phyloP scores from a whole-genome alignment of 2,888 invertebrate genomes.

The Atrina japonica region DNA sequence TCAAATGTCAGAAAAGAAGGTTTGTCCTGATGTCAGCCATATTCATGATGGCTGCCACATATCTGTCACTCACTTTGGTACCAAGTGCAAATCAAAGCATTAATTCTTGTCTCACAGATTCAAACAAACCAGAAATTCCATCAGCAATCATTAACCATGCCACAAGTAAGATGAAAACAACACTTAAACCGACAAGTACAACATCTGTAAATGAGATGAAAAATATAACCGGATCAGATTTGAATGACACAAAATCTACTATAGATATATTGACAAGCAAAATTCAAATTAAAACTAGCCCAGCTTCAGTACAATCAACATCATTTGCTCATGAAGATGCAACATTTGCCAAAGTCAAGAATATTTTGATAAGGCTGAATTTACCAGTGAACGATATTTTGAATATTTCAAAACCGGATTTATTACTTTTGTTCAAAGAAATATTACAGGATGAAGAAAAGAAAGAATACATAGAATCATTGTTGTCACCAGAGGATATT shows the following conservation, averaged over 20 bases:
- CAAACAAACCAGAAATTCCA: neutral
- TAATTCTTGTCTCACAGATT: conserved; percentile 2
- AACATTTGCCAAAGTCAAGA: conserved; percentile 19
- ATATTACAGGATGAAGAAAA: conserved; percentile 21
- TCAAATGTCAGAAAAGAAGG: conserved; percentile 67
- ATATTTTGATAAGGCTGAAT: conserved; percentile 31
- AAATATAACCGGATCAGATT: neutral
- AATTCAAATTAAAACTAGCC: neutral
- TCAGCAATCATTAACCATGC: neutral
- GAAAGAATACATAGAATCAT: neutral
- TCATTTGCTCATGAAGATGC: conserved; percentile 8
- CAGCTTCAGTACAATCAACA: conserved; percentile 8
- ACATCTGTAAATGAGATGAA: neutral
- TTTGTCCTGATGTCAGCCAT: conserved; percentile 71
- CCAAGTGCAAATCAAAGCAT: conserved; percentile 49
- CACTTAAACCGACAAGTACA: neutral
- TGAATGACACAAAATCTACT: neutral
- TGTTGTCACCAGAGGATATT: conserved; percentile 36
- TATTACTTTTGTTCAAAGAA: conserved; percentile 21
- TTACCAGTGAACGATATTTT: conserved; percentile 24
- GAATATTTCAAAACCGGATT: conserved; percentile 19
- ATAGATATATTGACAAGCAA: neutral
- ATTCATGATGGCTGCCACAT: conserved; percentile 70
- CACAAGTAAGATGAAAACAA: neutral
- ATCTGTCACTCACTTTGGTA: conserved; percentile 69